Base-by-base conservation (phyloP, 1,140 invertebrate genomes). In the Bombus affinis region DNA sequence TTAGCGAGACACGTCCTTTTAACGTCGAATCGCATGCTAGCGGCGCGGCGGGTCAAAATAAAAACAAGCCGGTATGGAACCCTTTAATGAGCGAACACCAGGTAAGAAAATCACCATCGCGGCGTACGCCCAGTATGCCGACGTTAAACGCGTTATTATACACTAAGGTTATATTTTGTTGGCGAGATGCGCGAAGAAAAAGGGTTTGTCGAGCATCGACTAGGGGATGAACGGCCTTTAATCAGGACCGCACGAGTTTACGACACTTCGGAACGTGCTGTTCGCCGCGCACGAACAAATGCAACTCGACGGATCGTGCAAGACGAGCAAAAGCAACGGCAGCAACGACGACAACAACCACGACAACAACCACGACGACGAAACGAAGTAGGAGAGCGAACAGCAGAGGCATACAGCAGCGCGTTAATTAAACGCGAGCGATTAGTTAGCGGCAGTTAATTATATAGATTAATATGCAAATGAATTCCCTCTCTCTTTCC, bases 401-500 rank as follows among this genome's bases (percentile, higher is more conserved):
- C 32, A 53, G 71, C 25, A 25, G 37, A 68, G 35, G 32, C 62
- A 9, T 47, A 44, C n/a, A 53, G 79, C 35, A 65, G 59, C 85
- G 82, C 77, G 81, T 83, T 91, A 91, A 92, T 92, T 92, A 90
- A 92, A 91, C 75, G 83, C 83, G 81, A 81, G 83, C 89, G 91
- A 92, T 92, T 92, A 91, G 86, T 91, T 86, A 87, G 89, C 77
- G 73, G 68, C 89, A 85, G 86, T 91, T 92, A 92, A 92, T 91
- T 92, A 92, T 92, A 90, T 89, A 88, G 87, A 92, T 92, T 92
- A 92, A 92, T 92, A 92, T 92, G 91, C 89, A 88, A 92, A 91
- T 91, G 84, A 71, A 78, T 72, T 80, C 75, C 57, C 76, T 77
- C 75, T 83, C 70, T 68, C 86, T 47, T 6, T 71, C 47, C 25